Percentiles rank a stretch among this genome's conserved stretches.
Evolutionary conservation across 1,140 invertebrate species (phyloP).

Genomic region (Drosophila tristis): DNA sequence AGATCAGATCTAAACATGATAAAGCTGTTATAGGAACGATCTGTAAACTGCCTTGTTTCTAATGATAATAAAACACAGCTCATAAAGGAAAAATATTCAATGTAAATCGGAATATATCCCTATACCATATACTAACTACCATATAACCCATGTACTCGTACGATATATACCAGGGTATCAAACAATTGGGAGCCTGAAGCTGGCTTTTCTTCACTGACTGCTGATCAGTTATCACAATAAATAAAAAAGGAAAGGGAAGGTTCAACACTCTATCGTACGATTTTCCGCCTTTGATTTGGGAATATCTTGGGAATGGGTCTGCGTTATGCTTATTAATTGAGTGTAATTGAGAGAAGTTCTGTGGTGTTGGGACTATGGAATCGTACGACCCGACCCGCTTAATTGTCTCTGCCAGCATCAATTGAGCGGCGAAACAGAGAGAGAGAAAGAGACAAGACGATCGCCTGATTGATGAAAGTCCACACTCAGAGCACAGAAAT

Average conservation of each 20-base stretch:
- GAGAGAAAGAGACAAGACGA: conserved; percentile 17
- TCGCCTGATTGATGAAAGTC: conserved; percentile 43
- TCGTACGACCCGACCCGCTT: conserved; percentile 34
- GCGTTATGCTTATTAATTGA: conserved; percentile 58
- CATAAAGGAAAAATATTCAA: too few relatives aligned
- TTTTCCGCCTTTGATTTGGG: conserved; percentile 22
- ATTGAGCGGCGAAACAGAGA: conserved; percentile 14
- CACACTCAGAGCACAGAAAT: neutral
- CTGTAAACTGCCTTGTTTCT: too few relatives aligned
- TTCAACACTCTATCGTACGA: conserved; percentile 25
- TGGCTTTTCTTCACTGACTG: too few relatives aligned
- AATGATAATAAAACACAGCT: too few relatives aligned
- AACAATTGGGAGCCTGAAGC: too few relatives aligned
- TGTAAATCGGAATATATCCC: too few relatives aligned
- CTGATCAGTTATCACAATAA: conserved; percentile 14
- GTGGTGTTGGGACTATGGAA: conserved; percentile 17
- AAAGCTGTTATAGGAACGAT: too few relatives aligned
- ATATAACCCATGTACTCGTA: too few relatives aligned
- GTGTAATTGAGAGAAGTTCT: conserved; percentile 48
- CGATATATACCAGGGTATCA: too few relatives aligned
- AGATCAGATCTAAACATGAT: too few relatives aligned
- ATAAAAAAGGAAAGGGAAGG: neutral
- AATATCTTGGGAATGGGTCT: conserved; percentile 13
- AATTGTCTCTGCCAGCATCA: conserved; percentile 40
- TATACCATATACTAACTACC: too few relatives aligned